Base-by-base conservation (phyloP, 1,140 invertebrate genomes). In the Megalopta genalis region DNA sequence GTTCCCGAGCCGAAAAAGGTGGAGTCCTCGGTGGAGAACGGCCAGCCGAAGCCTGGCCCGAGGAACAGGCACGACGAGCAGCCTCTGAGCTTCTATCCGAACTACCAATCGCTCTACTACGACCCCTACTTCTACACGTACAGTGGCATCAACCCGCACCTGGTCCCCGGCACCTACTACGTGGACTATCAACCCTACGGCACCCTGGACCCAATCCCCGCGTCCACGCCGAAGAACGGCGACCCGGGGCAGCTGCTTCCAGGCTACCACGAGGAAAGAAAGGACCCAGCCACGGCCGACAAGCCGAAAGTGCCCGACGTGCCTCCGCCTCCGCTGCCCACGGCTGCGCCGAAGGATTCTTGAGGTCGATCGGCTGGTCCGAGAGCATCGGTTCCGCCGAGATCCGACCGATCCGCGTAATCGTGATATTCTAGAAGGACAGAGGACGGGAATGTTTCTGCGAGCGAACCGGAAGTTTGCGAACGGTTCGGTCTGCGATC, bases 121-220 rank as follows among this genome's bases (percentile, higher is more conserved):
- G 90, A 91, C 32, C 91, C 91, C 16, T 92, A 92, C 54, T 88
- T 90, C 37, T 90, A 92, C 69, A 83, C 90, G 0, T 90, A 92
- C 69, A 90, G 88, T 62, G 81, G 87, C n/a, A 88, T 88, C 74
- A 88, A 88, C n/a, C 86, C 87, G 14, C 88, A 88, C 18, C 57
- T 90, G 1, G 74, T 89, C 5, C 88, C 90, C 0, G 87, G 82
- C 3, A 80, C 85, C 16, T 92, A 92, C 71, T 89, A 89, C 49
- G 65, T 90, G 1, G 85, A 88, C 69, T 88, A 90, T 71, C 87
- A 89, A 23, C 80, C 88, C 0, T 87, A 87, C 25, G 88, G 87
- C 42, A 70, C 86, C 37, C 25, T 90, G 14, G 77, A 87, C 21
- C 88, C 90, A 25, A 75, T 82, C 21, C 81, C 84, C 14, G 42